Evolutionary conservation across 2,113 vertebrate species (phyloP).

Genomic region (Nerophis lumbriciformis): DNA sequence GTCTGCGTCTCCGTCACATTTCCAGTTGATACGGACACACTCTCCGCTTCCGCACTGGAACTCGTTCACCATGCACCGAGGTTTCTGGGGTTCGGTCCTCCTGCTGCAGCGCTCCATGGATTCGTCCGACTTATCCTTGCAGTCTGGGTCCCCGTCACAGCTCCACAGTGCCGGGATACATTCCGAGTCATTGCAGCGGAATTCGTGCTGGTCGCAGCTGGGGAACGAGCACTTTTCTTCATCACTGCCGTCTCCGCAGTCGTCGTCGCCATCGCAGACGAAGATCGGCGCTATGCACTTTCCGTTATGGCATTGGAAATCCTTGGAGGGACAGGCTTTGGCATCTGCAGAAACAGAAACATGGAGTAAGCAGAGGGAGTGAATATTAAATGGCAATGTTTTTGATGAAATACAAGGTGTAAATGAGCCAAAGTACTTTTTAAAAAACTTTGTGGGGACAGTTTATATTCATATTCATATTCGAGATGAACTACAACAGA

Average conservation of each 20-base stretch:
- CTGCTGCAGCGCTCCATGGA: constrained; percentile 80
- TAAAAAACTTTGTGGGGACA: not conserved
- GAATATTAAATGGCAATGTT: not conserved
- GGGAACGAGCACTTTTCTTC: constrained; percentile 82
- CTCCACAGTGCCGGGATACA: constrained; percentile 92
- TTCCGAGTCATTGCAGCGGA: constrained; percentile 86
- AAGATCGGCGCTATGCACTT: constrained; percentile 84
- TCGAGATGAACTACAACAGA: too few relatives aligned
- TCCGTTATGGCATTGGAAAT: constrained; percentile 88
- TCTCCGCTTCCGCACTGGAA: constrained; percentile 89
- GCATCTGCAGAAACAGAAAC: constrained; percentile 48
- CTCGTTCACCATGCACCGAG: constrained; percentile 77
- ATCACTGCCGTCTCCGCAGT: constrained; percentile 89
- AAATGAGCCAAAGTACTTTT: not conserved
- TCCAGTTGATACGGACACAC: constrained; percentile 92
- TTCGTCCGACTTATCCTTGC: constrained; percentile 87
- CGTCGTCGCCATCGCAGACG: constrained; percentile 85
- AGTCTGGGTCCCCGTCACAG: constrained; percentile 91
- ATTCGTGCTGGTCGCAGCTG: constrained; percentile 85
- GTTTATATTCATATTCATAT: too few relatives aligned
- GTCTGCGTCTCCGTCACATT: constrained; percentile 91
- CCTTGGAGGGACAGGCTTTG: constrained; percentile 80
- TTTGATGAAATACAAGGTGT: not conserved
- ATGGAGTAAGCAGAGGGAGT: not conserved
- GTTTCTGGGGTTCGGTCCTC: constrained; percentile 68